Base-by-base conservation (phyloP, 2,113 vertebrate species). In the Illadopsis cleaveri region DNA sequence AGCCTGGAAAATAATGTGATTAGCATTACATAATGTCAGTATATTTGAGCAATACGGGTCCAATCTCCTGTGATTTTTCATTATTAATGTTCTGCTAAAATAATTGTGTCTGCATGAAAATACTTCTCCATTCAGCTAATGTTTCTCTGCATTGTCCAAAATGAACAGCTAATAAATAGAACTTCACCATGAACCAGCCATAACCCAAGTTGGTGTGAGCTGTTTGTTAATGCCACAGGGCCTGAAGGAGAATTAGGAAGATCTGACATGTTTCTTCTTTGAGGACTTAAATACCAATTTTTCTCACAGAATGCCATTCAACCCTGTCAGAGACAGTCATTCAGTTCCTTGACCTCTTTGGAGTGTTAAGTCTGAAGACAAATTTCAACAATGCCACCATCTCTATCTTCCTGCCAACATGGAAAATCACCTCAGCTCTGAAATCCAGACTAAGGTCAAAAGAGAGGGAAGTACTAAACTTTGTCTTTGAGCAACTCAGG, bases 301-400 rank as follows among this genome's bases (percentile, higher is more conserved):
- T 93, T 96, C 45, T 86, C 69, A 86, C 21, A 90, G 33, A 89
- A 60, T 93, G 60, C 47, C 24, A 81, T 25, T 60, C 71, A 73
- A 71, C 15, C 25, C 44, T 94, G 40, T 38, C 44, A 94, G 60
- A 82, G 23, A 60, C 31, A 94, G 82, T 75, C 81, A 72, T 82
- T 95, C 81, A 89, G 27, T 72, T 87, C 73, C 58, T 93, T 94
- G 89, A 96, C 91, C 84, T 89, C 58, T 72, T 64, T 38, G 37
- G 27, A 79, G 54, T 82, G 44, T 82, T 91, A 89, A 79, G 57
- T 82, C 37, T 76, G 40, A 61, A 94, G 58, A 94, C 70, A 93
- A 89, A 91, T 92, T 91, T 83, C 53, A 79, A 12, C 19, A 28
- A 91, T 76, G 19, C 9, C 21, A 69, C 21, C 18, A 62, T 86